Base-by-base conservation (phyloP, 2,797 vertebrate species). In the Protosalanx chinensis region DNA sequence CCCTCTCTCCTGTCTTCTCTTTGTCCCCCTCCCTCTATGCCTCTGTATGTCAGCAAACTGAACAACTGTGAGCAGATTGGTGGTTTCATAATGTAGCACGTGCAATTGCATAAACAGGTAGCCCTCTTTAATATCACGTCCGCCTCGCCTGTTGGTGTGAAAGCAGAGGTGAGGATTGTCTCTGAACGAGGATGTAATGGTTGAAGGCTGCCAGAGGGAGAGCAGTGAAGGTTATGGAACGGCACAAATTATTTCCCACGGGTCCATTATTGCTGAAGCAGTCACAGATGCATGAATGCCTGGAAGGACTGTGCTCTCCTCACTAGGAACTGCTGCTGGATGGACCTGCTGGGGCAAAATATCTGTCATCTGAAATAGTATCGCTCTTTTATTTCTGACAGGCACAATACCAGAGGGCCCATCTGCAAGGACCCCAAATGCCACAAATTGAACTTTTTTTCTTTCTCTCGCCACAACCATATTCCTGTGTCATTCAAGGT, bases 171-270 rank as follows among this genome's bases (percentile, higher is more conserved):
- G 81, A 84, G 80, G 77, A 81, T 80, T 79, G 69, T 73, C 70
- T 82, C 80, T 85, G 80, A 83, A 75, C 82, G 79, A 77, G 81
- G 82, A 72, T 77, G 82, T 83, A 83, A 87, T 86, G 89, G 82
- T 77, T 75, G 74, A 83, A 81, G 84, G 86, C 81, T 82, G 86
- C 85, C 85, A 85, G 64, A 75, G 81, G 84, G 87, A 85, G 82
- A 87, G 81, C 71, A 75, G 80, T 80, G 86, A 79, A 70, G 29
- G 81, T 82, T 81, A 81, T 83, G 66, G 84, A 83, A 77, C 78
- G 27, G 69, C 80, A 23, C 78, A 79, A 71, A 85, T 88, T 89
- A 90, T 91, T 90, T 90, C 88, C 87, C 88, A 76, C 64, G 87
- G 88, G 89, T 82, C 68, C 78, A 78, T 86, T 83, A 84, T 71